Percentiles rank a stretch among this genome's conserved stretches.
These are phyloP conservation scores for Cynopterus brachyotis DNA, from an alignment of 2,113 vertebrate species.

Conservation along the genomic window DNA sequence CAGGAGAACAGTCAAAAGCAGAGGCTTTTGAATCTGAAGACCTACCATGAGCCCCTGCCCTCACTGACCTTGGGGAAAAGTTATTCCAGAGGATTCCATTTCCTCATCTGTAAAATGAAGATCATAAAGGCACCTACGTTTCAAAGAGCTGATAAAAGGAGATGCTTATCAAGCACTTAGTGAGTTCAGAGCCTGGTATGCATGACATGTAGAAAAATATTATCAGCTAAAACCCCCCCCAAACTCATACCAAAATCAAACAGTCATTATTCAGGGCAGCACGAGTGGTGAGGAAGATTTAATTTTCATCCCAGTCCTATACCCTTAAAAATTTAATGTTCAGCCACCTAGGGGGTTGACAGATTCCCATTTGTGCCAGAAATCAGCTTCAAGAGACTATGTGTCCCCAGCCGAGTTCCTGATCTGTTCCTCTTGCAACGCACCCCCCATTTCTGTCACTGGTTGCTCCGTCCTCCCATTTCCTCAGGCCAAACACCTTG, in stretches of 20 bases:
- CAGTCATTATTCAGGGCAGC: neutral
- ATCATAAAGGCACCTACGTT: neutral
- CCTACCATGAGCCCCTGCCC: too few species aligned
- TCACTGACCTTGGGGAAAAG: neutral
- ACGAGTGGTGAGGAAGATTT: neutral
- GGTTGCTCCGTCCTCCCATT: neutral
- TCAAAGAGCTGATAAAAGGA: neutral
- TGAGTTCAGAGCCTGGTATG: neutral
- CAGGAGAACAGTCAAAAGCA: neutral
- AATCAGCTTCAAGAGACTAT: neutral
- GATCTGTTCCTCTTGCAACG: neutral
- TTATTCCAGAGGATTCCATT: neutral
- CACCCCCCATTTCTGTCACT: neutral
- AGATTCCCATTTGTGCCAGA: neutral
- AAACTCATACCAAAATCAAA: neutral
- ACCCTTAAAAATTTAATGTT: neutral
- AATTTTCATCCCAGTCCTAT: neutral
- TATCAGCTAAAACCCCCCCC: neutral
- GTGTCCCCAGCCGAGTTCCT: neutral
- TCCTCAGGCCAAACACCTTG: neutral
- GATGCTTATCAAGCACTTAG: neutral
- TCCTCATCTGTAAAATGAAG: neutral
- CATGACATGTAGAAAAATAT: neutral
- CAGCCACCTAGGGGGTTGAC: rapidly evolving
- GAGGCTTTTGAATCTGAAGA: neutral